Base-by-base conservation (phyloP, 2,797 vertebrate genomes). In the Acrocephalus scirpaceus region DNA sequence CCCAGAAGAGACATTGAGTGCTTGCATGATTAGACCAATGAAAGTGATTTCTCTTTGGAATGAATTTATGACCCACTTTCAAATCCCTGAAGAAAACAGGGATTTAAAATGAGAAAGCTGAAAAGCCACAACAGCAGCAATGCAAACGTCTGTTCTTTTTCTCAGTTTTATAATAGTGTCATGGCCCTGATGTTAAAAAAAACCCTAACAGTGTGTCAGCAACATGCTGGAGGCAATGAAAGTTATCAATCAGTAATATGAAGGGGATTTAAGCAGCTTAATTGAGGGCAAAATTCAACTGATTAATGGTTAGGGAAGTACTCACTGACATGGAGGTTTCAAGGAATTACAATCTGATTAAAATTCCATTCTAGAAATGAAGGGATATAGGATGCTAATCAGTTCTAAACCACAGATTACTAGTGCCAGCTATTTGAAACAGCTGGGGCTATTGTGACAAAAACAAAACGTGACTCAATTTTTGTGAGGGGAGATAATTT, bases 361-460 rank as follows among this genome's bases (percentile, higher is more conserved):
- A 96, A 97, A 97, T 97, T 97, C 90, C 95, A 97, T 96, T 96
- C 96, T 84, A 94, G 81, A 97, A 97, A 97, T 96, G 91, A 96
- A 96, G 51, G 95, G 93, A 93, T 96, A 87, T 94, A 88, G 58
- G 95, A 95, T 94, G 95, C 96, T 96, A 96, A 97, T 97, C 96
- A 96, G 95, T 70, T 70, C 92, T 97, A 96, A 97, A 93, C 65
- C 88, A 88, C 79, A 91, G 92, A 95, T 94, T 96, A 96, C 73
- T 95, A 81, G 36, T 91, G 81, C 78, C 75, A 90, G 88, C 72
- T 95, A 88, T 92, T 93, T 93, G 89, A 83, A 97, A 95, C 92
- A 95, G 81, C 91, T 96, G 94, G 86, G 73, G 54, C 76, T 76
- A 90, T 71, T 96, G 78, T 94, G 90, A 84, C 79, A 79, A 84